Evolutionary conservation across 2,113 vertebrate species (phyloP).

Genomic region (Brachyistius frenatus): DNA sequence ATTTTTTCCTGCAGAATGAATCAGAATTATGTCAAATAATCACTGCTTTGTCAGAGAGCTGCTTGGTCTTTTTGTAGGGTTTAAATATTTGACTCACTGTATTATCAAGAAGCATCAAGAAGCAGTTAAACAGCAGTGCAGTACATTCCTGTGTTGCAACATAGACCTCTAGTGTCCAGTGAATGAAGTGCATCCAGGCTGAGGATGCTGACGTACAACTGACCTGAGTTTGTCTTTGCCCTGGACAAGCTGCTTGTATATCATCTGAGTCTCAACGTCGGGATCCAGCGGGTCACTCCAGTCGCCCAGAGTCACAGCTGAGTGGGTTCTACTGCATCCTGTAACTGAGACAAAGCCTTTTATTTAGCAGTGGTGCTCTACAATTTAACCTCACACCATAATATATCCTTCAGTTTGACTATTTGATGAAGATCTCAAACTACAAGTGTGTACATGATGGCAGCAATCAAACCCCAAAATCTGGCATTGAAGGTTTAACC

Average conservation of each 20-base stretch:
- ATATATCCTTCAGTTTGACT: background rate
- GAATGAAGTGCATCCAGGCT: conserved; percentile 49
- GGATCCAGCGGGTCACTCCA: conserved; percentile 92
- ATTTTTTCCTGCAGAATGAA: conserved; percentile 82
- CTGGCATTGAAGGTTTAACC: background rate
- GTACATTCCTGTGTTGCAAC: conserved; percentile 46
- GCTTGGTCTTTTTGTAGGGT: background rate
- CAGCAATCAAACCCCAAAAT: background rate
- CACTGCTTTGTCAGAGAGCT: background rate
- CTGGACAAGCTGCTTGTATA: conserved; percentile 89
- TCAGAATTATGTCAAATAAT: conserved; percentile 40
- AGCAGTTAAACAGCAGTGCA: conserved; percentile 9
- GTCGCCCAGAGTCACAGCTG: conserved; percentile 89
- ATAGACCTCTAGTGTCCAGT: conserved; percentile 75
- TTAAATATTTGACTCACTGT: conserved; percentile 18
- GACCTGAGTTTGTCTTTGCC: conserved; percentile 87
- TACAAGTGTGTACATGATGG: background rate
- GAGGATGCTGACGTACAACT: background rate
- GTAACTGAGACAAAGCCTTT: conserved; percentile 71
- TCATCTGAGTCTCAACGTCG: conserved; percentile 88
- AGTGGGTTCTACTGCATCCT: conserved; percentile 92
- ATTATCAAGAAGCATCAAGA: background rate
- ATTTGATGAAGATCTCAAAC: too few relatives aligned
- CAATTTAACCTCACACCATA: too few relatives aligned
- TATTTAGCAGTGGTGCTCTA: background rate